Conservation (phyloP, 2,888 invertebrate genomes). For the Morpho achilles region DNA sequence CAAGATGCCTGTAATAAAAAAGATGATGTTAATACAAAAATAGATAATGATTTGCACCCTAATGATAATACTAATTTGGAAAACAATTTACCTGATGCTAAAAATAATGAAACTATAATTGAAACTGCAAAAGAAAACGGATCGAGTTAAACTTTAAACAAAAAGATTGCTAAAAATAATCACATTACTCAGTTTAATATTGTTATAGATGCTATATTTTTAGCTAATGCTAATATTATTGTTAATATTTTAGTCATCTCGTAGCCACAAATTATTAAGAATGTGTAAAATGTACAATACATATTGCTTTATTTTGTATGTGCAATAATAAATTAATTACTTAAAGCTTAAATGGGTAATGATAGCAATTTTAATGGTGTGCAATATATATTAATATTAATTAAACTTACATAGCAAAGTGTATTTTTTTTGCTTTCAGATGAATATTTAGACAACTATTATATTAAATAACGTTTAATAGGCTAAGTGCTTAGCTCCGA, state of each 20-base stretch:
- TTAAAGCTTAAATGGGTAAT: slow-evolving; percentile 31
- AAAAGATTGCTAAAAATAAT: background rate
- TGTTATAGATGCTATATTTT: background rate
- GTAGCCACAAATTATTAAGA: no score
- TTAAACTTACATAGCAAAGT: background rate
- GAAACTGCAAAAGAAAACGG: background rate
- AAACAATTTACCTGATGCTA: background rate
- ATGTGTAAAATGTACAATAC: no score
- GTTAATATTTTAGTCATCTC: background rate
- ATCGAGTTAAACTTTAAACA: background rate
- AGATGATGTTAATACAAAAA: background rate
- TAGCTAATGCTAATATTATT: background rate
- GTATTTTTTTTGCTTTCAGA: no score
- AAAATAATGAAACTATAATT: slow-evolving; percentile 3
- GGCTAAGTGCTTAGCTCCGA: no score
- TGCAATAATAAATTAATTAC: slow-evolving; percentile 13
- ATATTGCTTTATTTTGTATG: background rate
- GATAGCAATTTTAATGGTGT: slow-evolving; percentile 35
- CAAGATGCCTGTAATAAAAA: slow-evolving; percentile 8
- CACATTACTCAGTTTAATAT: background rate
- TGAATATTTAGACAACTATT: background rate
- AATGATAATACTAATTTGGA: background rate
- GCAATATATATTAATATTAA: slow-evolving; percentile 44
- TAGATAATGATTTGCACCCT: background rate
- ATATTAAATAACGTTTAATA: no score